Evolutionary conservation across 64 coral and sea anemone species (phyloP).

Genomic region (Pocillopora verrucosa): DNA sequence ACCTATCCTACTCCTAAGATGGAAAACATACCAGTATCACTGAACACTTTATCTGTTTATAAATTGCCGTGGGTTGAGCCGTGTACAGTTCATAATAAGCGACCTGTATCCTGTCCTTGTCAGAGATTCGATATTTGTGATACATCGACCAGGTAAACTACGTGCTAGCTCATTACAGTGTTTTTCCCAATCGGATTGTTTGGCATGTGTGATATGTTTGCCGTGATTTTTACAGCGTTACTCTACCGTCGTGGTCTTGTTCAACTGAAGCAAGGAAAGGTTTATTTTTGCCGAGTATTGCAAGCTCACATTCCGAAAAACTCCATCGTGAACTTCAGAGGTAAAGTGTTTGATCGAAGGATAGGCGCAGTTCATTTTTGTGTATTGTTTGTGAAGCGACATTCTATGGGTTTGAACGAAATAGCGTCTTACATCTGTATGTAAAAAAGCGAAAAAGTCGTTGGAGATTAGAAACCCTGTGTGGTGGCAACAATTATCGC

Average conservation of each 20-base stretch:
- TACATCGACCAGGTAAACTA: constrained; percentile 9
- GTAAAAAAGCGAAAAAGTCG: too few relatives aligned
- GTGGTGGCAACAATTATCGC: too few relatives aligned
- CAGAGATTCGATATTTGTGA: background rate
- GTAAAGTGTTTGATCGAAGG: background rate
- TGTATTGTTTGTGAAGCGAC: background rate
- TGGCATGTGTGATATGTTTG: background rate
- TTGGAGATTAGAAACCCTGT: too few relatives aligned
- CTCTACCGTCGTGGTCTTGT: background rate
- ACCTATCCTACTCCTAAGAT: background rate
- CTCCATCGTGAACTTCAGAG: background rate
- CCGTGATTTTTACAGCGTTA: background rate
- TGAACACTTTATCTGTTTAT: background rate
- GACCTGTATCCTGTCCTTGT: background rate
- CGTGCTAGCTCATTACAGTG: background rate
- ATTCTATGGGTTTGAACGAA: background rate
- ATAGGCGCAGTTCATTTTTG: background rate
- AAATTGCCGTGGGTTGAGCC: background rate
- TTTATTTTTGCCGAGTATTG: constrained; percentile 4
- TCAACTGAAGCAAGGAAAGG: background rate
- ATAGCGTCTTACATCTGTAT: background rate
- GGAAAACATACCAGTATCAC: background rate
- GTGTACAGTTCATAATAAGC: too few relatives aligned
- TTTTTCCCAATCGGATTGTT: background rate
- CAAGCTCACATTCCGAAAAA: background rate